phyloP scores from a whole-genome alignment of 2,113 vertebrate genomes.

The Microcebus ravelobensis region DNA sequence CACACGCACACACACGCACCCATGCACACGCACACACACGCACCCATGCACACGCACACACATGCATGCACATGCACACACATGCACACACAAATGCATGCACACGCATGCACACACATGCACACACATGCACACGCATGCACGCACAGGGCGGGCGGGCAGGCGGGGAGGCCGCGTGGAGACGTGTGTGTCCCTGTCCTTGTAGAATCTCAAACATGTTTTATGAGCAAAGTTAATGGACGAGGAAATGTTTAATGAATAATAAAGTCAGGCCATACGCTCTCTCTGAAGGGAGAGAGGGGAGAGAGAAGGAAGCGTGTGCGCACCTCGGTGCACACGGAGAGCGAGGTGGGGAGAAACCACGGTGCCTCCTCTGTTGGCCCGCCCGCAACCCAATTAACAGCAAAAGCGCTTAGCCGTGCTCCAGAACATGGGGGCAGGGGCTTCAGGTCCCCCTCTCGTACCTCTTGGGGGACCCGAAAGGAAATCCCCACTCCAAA shows the following conservation, averaged over 20 bases:
- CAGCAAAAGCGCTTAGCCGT: background rate
- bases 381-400: conserved; percentile 22
- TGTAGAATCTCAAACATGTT: background rate
- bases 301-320: background rate
- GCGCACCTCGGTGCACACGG: too few relatives aligned
- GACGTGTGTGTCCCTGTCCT: background rate
- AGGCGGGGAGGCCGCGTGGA: accelerated
- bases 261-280: conserved; percentile 30
- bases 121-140: background rate
- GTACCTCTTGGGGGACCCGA: background rate
- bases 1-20: too few relatives aligned
- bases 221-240: conserved; percentile 18
- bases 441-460: background rate
- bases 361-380: background rate
- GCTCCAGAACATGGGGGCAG: background rate
- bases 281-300: background rate
- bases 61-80: too few relatives aligned
- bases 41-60: background rate
- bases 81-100: too few relatives aligned
- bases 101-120: too few relatives aligned
- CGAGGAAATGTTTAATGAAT: conserved; percentile 4
- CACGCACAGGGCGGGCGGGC: accelerated
- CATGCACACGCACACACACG: too few relatives aligned
- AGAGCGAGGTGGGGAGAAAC: too few relatives aligned
- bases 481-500: conserved; percentile 53